phyloP scores from a whole-genome alignment of 2,797 vertebrate species.

The Coreius guichenoti region DNA sequence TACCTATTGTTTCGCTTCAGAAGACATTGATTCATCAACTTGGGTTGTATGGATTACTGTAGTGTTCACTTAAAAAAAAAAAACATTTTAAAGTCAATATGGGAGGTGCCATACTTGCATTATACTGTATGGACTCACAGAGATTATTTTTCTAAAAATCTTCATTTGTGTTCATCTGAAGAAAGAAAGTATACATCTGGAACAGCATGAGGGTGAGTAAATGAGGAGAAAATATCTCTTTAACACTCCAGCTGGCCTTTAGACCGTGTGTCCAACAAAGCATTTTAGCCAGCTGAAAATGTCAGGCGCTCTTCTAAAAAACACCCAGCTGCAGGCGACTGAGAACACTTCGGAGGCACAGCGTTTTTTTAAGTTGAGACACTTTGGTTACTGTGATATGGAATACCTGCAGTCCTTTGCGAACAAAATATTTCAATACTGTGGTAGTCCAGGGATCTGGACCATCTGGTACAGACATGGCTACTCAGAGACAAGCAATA shows the following conservation, averaged over 20 bases:
- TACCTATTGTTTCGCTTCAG: neutral
- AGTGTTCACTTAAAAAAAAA: neutral
- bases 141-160: neutral
- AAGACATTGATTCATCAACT: neutral
- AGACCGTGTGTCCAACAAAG: neutral
- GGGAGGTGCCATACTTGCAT: neutral
- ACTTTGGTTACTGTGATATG: no score
- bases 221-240: neutral
- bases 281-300: slow-evolving; percentile 2
- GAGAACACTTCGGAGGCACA: no score
- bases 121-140: neutral
- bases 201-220: neutral
- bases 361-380: no score
- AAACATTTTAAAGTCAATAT: neutral
- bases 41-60: neutral
- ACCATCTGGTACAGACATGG: neutral
- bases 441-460: neutral
- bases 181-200: neutral
- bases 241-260: neutral
- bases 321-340: no score
- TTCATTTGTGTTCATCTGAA: neutral
- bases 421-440: neutral
- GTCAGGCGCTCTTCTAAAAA: no score
- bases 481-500: no score
- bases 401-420: neutral